These are phyloP conservation scores for Epinotia brunnichana DNA, from an alignment of 2,888 invertebrate genomes.

Conservation along the genomic window DNA sequence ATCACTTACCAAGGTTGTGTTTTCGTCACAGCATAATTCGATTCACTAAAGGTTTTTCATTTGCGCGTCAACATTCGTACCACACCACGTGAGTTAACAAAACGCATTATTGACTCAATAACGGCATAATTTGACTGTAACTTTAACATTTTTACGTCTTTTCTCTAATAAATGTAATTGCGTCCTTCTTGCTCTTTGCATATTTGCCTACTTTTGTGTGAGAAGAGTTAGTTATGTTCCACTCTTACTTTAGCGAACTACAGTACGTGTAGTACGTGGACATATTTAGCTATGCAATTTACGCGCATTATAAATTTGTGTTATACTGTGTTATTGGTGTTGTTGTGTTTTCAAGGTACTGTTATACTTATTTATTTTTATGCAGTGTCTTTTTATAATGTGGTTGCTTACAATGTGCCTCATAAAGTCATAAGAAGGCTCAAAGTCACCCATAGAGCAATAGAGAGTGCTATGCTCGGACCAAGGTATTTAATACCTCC, in stretches of 20 bases:
- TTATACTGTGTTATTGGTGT: constrained; percentile 12
- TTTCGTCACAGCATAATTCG: not conserved
- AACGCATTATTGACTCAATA: not conserved
- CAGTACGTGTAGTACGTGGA: too few relatives aligned
- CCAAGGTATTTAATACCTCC: too few relatives aligned
- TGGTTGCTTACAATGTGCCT: too few relatives aligned
- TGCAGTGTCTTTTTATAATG: too few relatives aligned
- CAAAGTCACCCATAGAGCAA: too few relatives aligned
- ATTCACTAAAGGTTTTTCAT: constrained; percentile 21
- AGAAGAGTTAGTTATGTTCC: not conserved
- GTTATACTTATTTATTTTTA: not conserved
- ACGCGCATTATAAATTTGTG: not conserved
- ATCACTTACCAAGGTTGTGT: not conserved
- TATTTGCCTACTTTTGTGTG: not conserved
- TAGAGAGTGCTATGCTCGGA: too few relatives aligned
- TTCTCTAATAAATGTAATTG: not conserved
- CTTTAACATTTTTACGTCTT: not conserved
- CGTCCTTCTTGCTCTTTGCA: constrained; percentile 1
- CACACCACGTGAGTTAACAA: constrained; percentile 9
- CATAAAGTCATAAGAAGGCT: too few relatives aligned
- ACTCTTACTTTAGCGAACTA: not conserved
- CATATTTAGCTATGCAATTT: constrained; percentile 10
- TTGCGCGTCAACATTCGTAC: not conserved
- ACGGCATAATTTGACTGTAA: not conserved
- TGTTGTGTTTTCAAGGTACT: constrained; percentile 12